Base-by-base conservation (phyloP, 37 sponge, comb jelly and placozoan genomes). In the Cladorhizidae sp. region DNA sequence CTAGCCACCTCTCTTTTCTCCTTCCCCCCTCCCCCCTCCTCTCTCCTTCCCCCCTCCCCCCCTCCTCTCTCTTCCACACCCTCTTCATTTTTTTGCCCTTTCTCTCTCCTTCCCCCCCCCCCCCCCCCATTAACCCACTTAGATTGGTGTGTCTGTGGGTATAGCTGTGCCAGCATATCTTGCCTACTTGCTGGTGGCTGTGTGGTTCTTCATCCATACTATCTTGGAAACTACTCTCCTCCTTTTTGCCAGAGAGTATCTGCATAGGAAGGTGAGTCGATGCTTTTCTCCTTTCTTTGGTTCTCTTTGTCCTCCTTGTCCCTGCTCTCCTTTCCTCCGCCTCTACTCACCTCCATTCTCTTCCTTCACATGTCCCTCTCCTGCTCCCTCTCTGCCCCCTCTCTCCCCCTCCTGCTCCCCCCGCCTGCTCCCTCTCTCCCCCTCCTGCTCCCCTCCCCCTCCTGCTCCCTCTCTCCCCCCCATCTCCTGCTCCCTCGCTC, bases 201-300 rank as follows among this genome's bases (percentile, higher is more conserved):
- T 67, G 22, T 84, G 74, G 85, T 82, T 72, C 61, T 84, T 89
- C 80, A 43, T 40, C 58, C 69, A 78, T 29, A 58, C 62, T 43
- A 28, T 31, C 54, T 39, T 77, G 57, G 95, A 97, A 57, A 72
- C 84, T 1, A 83, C 85, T 21, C 85, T 94, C 38, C 41, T 89
- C 41, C 81, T 93, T 21, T 93, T 90, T 85, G 70, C 83, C 0
- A 32, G 35, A 56, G 21, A 54, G 29, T 7, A 54, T 32, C 31
- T 65, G 5, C 2, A 31, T 14, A 38, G 25, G 15, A 76, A 23
- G 0, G 41, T 58, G 33, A 45, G 49, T 45, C 49, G 9, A 45
- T 9, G 5, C 9, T 45, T 45, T 45, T 45, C 9, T 45, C 9
- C 9, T 45, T 45, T 45, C 49, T 45, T 45, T 9, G 5, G 49